phyloP scores from a whole-genome alignment of 1,140 invertebrate genomes.

The Apocrypta bakeri region DNA sequence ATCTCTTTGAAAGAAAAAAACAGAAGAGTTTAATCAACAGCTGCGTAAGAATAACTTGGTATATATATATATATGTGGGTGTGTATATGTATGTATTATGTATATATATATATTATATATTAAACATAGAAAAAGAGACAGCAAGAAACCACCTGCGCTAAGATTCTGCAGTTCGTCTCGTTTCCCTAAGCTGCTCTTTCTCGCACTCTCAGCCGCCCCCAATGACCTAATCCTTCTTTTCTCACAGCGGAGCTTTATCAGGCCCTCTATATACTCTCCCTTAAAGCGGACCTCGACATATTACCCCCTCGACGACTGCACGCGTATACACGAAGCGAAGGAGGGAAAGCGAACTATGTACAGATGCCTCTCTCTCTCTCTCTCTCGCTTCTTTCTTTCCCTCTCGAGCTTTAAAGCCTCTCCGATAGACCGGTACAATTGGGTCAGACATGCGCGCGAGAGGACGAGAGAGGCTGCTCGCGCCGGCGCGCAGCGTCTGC shows the following conservation, averaged over 20 bases:
- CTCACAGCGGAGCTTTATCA: neutral
- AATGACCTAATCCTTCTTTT: constrained; percentile 13
- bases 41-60: no score
- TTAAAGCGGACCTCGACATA: constrained; percentile 34
- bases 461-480: neutral
- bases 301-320: neutral
- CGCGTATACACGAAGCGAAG: neutral
- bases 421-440: constrained; percentile 40
- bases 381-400: neutral
- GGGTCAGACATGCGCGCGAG: constrained; percentile 44
- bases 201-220: neutral
- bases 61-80: neutral
- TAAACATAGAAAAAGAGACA: no score
- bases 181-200: neutral
- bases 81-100: no score
- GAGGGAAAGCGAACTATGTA: no score
- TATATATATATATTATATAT: no score
- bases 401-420: constrained; percentile 29
- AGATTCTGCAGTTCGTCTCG: neutral
- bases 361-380: neutral
- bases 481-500: neutral
- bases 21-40: no score
- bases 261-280: neutral
- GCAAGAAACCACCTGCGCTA: no score
- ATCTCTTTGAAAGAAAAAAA: neutral